These are phyloP conservation scores for Ornithorhynchus anatinus DNA, from an alignment of 2,113 vertebrate genomes.

Conservation along the genomic window DNA sequence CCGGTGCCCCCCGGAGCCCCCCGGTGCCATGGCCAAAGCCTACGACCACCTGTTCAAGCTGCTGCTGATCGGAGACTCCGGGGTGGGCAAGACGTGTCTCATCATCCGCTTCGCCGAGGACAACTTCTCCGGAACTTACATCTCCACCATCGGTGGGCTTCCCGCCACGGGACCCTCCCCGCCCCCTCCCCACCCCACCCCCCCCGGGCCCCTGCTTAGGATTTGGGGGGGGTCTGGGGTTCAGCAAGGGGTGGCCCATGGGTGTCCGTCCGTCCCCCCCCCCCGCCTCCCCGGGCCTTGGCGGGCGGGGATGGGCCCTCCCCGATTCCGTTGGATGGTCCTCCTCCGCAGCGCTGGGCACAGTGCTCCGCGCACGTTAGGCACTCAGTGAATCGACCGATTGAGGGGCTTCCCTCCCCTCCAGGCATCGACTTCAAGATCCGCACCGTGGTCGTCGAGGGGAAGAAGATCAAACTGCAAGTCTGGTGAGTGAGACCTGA, in stretches of 20 bases:
- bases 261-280: neutral
- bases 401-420: too few relatives aligned
- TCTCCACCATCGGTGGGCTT: conserved; percentile 92
- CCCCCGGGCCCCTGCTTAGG: neutral
- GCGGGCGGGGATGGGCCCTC: too few relatives aligned
- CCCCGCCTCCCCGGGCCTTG: too few relatives aligned
- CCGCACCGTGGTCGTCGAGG: conserved; percentile 89
- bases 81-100: conserved; percentile 93
- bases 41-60: conserved; percentile 93
- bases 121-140: conserved; percentile 93
- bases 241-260: neutral
- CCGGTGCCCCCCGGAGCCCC: conserved; percentile 20
- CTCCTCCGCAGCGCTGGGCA: too few relatives aligned
- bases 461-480: conserved; percentile 94
- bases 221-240: neutral
- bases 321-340: too few relatives aligned
- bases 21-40: conserved; percentile 79
- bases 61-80: conserved; percentile 92
- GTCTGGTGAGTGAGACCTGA: conserved; percentile 81
- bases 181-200: neutral
- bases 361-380: too few relatives aligned
- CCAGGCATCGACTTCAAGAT: conserved; percentile 95
- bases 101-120: conserved; percentile 94
- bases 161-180: neutral
- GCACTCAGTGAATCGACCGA: too few relatives aligned